A percentile compares a stretch with the other conserved stretches of the same genome.
Evolutionary conservation across 1,140 invertebrate genomes (phyloP).

Genomic region (Ceratina australensis): DNA sequence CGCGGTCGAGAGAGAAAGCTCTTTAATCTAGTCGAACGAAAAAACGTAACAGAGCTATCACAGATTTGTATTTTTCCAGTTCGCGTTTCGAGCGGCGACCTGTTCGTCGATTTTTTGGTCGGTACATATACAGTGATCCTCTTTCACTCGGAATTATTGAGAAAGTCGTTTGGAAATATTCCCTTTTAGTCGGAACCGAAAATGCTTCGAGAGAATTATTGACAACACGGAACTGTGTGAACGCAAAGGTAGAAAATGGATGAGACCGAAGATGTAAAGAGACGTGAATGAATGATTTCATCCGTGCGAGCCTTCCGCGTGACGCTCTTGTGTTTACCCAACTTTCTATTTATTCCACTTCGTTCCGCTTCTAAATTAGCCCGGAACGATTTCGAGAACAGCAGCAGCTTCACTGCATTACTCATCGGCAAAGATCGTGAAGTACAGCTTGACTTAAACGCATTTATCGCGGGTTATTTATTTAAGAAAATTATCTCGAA

Average conservation of each 20-base stretch:
- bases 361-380: conserved; percentile 10
- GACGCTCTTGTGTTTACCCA: conserved; percentile 11
- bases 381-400: neutral
- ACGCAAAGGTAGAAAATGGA: neutral
- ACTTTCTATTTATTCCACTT: conserved; percentile 29
- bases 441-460: neutral
- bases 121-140: too few species aligned
- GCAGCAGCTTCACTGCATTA: neutral
- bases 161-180: too few species aligned
- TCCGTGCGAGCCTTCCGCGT: neutral
- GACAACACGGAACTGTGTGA: too few species aligned
- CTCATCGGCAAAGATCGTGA: neutral
- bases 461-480: neutral
- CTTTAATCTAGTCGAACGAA: neutral
- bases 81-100: neutral
- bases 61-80: neutral
- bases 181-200: too few species aligned
- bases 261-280: neutral
- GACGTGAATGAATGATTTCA: conserved; percentile 5
- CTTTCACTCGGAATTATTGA: too few species aligned
- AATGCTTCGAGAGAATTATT: too few species aligned
- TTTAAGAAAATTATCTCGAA: too few species aligned
- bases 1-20: neutral
- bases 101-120: neutral
- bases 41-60: neutral